phyloP scores from a whole-genome alignment of 2,797 vertebrate genomes.

The Chloroceryle amazona region DNA sequence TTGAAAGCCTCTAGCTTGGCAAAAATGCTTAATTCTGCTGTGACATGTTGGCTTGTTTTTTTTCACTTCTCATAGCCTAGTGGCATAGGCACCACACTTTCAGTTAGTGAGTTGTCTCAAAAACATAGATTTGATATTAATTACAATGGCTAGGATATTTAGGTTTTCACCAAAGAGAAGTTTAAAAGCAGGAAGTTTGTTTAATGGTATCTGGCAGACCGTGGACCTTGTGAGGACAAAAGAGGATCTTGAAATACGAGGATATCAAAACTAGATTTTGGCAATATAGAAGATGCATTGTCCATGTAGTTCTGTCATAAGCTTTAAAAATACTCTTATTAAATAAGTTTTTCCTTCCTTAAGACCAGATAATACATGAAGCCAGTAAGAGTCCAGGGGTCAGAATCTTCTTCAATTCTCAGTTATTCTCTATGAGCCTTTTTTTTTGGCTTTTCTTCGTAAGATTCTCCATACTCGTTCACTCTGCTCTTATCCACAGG shows the following conservation, averaged over 20 bases:
- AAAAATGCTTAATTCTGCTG: background rate
- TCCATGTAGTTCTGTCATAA: conserved; percentile 58
- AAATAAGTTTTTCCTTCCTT: conserved; percentile 57
- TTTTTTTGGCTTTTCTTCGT: conserved; percentile 87
- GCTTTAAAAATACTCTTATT: conserved; percentile 79
- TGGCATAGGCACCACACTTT: background rate
- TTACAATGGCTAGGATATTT: background rate
- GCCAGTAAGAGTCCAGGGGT: conserved; percentile 17
- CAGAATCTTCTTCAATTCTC: conserved; percentile 28
- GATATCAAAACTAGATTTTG: conserved; percentile 81
- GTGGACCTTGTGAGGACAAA: conserved; percentile 2
- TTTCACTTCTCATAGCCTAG: background rate
- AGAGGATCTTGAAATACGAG: conserved; percentile 10
- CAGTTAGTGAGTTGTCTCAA: background rate
- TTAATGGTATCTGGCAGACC: conserved; percentile 11
- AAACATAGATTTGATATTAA: background rate
- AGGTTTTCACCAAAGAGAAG: conserved; percentile 12
- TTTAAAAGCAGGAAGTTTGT: conserved; percentile 30
- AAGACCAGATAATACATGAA: conserved; percentile 61
- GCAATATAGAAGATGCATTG: conserved; percentile 78
- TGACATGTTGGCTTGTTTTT: background rate
- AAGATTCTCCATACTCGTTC: conserved; percentile 89
- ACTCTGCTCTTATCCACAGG: conserved; percentile 90
- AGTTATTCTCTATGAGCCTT: conserved; percentile 86
- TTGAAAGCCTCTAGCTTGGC: background rate